Base-by-base conservation (phyloP, 2,888 invertebrate genomes). In the Macaria notata region DNA sequence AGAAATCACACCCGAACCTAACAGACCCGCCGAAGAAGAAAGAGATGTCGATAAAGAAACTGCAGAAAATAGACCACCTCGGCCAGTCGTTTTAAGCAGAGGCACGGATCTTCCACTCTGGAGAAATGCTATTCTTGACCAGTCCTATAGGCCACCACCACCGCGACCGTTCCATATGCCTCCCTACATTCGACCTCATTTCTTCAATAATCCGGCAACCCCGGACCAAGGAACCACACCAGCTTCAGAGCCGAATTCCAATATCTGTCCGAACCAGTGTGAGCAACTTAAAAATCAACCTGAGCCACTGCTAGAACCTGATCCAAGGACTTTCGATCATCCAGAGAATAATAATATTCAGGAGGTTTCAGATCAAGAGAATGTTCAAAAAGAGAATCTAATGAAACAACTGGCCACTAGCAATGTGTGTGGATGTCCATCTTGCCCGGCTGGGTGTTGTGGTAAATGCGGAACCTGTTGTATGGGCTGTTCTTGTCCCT, bases 401-500 rank as follows among this genome's bases (percentile, higher is more conserved):
- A 36, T 36, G 33, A 4, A 36, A 36, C 33, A 7, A 36, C 41
- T 41, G 41, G 41, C 41, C n/a, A 8, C n/a, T n/a, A 8, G 8
- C 41, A 41, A n/a, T n/a, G 36, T 6, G 9, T 47, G 30, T 8
- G 38, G 48, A 9, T 39, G 31, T 9, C 9, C 41, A 1, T 9
- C 19, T n/a, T 48, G 39, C 31, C n/a, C 31, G n/a, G 6, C 47
- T 1, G 7, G 39, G 19, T 19, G 19, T 43, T 43, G 43, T 29
- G 7, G 33, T 7, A 36, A 4, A 36, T 36, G 33, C 33, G 33
- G 33, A 7, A 4, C 33, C 58, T 72, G 69, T 49, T 70, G 66
- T 41, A 64, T 59, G 31, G 64, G 68, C 4, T 73, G 71, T 53
- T 68, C 74, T 0, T 76, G 76, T 50, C 78, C 78, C 0, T 67